Evolutionary conservation across 23 tunicate genomes (phyloP).

Genomic region (Halocynthia roretzi): DNA sequence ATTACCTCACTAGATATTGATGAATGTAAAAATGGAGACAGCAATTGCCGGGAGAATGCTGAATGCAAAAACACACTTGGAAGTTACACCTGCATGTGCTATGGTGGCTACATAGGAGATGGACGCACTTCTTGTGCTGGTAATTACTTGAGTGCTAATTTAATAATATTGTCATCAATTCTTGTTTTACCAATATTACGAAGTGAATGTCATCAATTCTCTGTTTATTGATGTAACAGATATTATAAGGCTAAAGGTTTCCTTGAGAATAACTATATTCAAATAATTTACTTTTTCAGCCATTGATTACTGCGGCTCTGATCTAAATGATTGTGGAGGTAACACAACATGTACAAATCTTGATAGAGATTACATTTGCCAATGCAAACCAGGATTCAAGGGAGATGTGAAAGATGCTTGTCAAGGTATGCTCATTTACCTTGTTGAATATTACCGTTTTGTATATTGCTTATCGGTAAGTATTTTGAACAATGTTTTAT

Average conservation of each 20-base stretch:
- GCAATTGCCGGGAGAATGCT: slow-evolving; percentile 8
- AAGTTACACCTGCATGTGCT: slow-evolving; percentile 30
- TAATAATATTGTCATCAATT: too few species aligned
- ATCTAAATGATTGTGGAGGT: slow-evolving; percentile 15
- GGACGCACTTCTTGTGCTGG: slow-evolving; percentile 19
- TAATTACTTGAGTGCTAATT: background rate
- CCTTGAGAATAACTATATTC: too few species aligned
- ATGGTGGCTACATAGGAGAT: slow-evolving; percentile 25
- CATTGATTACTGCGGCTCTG: too few species aligned
- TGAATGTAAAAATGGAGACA: background rate
- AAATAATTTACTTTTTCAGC: too few species aligned
- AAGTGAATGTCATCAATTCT: too few species aligned
- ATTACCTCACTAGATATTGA: background rate
- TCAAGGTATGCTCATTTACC: slow-evolving; percentile 8
- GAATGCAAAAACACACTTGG: slow-evolving; percentile 19
- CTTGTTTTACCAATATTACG: too few species aligned
- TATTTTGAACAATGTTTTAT: background rate
- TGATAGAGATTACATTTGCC: slow-evolving; percentile 32
- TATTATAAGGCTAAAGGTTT: too few species aligned
- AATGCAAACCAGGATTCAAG: slow-evolving; percentile 21
- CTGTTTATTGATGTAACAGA: too few species aligned
- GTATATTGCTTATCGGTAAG: background rate
- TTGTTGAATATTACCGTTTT: too few species aligned
- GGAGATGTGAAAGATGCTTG: slow-evolving; percentile 3
- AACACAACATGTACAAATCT: slow-evolving; percentile 32